A percentile compares a stretch with the other conserved stretches of the same genome.
Conservation (phyloP, 1,140 invertebrate genomes). For the Anthonomus grandis region DNA sequence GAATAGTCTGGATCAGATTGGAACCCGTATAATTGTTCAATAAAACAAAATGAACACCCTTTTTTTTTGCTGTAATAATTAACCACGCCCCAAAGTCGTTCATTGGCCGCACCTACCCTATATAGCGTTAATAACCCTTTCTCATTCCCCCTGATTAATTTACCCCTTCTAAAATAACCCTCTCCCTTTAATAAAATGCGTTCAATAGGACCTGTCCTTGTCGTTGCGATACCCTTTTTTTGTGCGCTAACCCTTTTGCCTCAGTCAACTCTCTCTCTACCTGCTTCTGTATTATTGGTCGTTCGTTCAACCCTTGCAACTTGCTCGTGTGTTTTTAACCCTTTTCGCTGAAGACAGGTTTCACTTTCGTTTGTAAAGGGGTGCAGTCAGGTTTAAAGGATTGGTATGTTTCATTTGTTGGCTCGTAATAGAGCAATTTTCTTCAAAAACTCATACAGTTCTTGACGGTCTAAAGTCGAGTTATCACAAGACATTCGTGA, state of each 20-base stretch:
- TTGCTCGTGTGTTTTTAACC: not conserved
- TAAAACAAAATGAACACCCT: not conserved
- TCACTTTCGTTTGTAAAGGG: constrained; percentile 16
- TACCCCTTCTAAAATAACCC: not conserved
- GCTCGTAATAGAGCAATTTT: too few species aligned
- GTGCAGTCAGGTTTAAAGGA: not conserved
- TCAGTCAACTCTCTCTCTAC: constrained; percentile 9
- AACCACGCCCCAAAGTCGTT: too few species aligned
- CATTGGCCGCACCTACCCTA: constrained; percentile 1
- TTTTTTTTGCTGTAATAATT: too few species aligned
- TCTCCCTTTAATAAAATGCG: not conserved
- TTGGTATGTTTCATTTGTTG: not conserved
- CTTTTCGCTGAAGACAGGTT: too few species aligned
- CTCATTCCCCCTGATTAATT: constrained; percentile 1
- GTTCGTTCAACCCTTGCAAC: constrained; percentile 12
- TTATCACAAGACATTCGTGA: too few species aligned
- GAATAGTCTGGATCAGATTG: not conserved
- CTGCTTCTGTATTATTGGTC: constrained; percentile 15
- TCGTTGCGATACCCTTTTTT: constrained; percentile 10
- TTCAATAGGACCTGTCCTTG: constrained; percentile 15
- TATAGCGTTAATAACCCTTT: constrained; percentile 10
- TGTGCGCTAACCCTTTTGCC: not conserved
- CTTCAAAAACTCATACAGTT: too few species aligned
- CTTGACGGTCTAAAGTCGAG: too few species aligned
- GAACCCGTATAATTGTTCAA: not conserved